Percentiles rank a stretch among this genome's conserved stretches.
phyloP scores from a whole-genome alignment of 2,797 vertebrate genomes.

The Chelonia mydas region DNA sequence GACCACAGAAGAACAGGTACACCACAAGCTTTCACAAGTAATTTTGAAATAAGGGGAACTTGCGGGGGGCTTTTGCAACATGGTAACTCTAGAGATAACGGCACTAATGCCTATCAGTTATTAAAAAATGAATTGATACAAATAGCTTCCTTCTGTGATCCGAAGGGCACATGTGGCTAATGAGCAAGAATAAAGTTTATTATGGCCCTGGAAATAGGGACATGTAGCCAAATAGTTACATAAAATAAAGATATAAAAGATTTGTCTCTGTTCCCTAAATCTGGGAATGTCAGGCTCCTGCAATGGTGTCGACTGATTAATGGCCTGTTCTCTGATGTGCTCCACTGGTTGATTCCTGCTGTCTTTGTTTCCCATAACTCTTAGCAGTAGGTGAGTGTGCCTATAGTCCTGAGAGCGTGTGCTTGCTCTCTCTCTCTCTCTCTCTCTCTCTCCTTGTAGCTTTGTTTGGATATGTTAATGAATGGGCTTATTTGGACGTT shows the following conservation, averaged over 20 bases:
- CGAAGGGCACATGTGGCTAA: not conserved
- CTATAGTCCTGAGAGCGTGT: not conserved
- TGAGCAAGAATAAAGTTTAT: not conserved
- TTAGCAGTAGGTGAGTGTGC: not conserved
- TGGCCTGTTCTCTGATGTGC: not conserved
- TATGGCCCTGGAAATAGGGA: not conserved
- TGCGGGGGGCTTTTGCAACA: not conserved
- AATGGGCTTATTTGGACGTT: not conserved
- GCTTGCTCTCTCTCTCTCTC: too few species aligned
- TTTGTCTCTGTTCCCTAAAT: too few species aligned
- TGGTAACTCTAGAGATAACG: not conserved
- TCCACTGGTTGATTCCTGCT: not conserved
- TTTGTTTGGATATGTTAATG: not conserved
- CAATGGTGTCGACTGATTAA: not conserved
- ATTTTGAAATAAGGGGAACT: too few species aligned
- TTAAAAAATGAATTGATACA: not conserved
- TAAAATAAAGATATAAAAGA: not conserved
- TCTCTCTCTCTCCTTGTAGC: not conserved
- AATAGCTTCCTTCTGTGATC: not conserved
- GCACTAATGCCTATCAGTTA: too few species aligned
- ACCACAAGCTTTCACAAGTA: too few species aligned
- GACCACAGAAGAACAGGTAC: not conserved
- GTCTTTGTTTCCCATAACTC: not conserved
- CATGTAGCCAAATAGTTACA: not conserved
- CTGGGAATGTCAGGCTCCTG: not conserved